Conservation (phyloP, 2,888 invertebrate genomes). For the Belgica antarctica region DNA sequence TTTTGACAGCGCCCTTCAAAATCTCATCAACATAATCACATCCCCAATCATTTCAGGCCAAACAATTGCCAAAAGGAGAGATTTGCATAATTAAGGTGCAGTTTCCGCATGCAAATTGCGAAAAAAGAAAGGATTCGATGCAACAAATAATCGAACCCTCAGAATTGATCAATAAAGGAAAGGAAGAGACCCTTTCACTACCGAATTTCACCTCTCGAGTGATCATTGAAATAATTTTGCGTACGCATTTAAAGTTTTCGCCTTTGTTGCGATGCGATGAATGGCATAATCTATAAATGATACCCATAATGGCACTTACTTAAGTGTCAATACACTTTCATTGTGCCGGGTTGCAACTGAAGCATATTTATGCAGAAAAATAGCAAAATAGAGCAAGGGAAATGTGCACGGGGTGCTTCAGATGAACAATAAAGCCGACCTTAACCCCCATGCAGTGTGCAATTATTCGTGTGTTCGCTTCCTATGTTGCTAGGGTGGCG, state of each 20-base stretch:
- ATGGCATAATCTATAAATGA: conserved; percentile 42
- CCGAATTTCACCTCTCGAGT: background rate
- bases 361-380: conserved; percentile 11
- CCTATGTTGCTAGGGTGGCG: conserved; percentile 28
- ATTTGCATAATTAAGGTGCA: conserved; percentile 43
- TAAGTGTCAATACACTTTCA: conserved; percentile 41
- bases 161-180: conserved; percentile 40
- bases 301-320: conserved; percentile 43
- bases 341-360: background rate
- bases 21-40: conserved; percentile 32
- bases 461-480: conserved; percentile 37
- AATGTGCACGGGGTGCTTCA: background rate
- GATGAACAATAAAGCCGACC: background rate
- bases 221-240: conserved; percentile 5
- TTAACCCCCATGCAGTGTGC: conserved; percentile 23
- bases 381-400: conserved; percentile 11
- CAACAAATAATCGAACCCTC: conserved; percentile 39
- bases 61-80: conserved; percentile 6
- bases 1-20: conserved; percentile 17
- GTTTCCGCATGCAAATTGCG: conserved; percentile 31
- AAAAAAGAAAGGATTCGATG: conserved; percentile 16
- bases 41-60: conserved; percentile 17
- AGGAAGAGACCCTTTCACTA: background rate
- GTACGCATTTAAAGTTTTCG: conserved; percentile 2
- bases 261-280: conserved; percentile 10